Percentiles rank a stretch among this genome's conserved stretches.
These are phyloP conservation scores for Himalopsyche anomala DNA, from an alignment of 2,888 invertebrate genomes.

Conservation along the genomic window DNA sequence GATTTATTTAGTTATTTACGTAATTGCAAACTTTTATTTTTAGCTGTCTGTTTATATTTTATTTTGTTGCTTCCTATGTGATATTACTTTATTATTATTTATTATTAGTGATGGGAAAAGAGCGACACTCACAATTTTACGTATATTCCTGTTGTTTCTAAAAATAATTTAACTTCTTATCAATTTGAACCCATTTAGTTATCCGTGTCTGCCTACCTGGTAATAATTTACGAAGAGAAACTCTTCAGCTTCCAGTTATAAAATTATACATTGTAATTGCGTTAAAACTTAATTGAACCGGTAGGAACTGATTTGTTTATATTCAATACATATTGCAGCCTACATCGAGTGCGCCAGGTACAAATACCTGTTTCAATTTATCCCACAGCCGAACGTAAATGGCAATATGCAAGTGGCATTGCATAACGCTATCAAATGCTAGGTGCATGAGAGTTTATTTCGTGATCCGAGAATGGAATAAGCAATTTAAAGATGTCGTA, in stretches of 20 bases:
- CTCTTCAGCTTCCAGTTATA: conserved; percentile 5
- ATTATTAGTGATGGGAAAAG: too few relatives aligned
- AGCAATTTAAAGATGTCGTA: background rate
- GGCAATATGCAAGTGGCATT: conserved; percentile 13
- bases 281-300: conserved; percentile 15
- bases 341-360: conserved; percentile 8
- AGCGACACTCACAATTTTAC: too few relatives aligned
- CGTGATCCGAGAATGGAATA: conserved; percentile 15
- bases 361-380: conserved; percentile 1
- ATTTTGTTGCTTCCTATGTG: too few relatives aligned
- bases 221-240: background rate
- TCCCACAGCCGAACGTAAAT: conserved; percentile 23
- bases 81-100: too few relatives aligned
- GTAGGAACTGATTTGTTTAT: conserved; percentile 10
- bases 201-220: background rate
- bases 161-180: too few relatives aligned
- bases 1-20: too few relatives aligned
- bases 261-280: conserved; percentile 15
- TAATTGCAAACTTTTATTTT: too few relatives aligned
- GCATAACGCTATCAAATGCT: conserved; percentile 35
- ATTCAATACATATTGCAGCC: conserved; percentile 8
- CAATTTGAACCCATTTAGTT: too few relatives aligned
- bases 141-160: too few relatives aligned
- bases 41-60: too few relatives aligned
- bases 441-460: conserved; percentile 10